phyloP scores from a whole-genome alignment of 2,113 vertebrate genomes.

The Tor tambroides region DNA sequence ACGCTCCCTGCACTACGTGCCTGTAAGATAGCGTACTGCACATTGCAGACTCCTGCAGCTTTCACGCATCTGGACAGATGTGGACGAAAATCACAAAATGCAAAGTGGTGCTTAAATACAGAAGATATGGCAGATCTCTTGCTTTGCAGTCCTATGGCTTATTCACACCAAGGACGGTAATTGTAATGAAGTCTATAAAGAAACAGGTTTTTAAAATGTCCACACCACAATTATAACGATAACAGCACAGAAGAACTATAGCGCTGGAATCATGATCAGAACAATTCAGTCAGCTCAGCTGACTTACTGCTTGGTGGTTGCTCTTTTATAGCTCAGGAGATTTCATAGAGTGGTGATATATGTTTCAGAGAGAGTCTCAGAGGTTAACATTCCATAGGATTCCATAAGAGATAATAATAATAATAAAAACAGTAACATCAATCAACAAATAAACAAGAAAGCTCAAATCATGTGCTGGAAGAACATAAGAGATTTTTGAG shows the following conservation, averaged over 20 bases:
- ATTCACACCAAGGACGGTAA: neutral
- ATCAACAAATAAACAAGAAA: neutral
- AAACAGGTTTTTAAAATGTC: neutral
- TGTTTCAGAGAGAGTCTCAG: neutral
- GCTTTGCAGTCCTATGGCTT: neutral
- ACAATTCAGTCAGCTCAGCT: too few relatives aligned
- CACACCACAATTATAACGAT: neutral
- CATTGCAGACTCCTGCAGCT: slow-evolving; percentile 1
- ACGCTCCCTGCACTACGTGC: neutral
- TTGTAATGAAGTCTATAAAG: neutral
- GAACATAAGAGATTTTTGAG: slow-evolving; percentile 4
- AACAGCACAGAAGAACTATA: neutral
- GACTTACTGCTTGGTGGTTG: neutral
- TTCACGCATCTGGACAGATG: neutral
- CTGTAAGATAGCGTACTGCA: neutral
- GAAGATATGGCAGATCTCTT: neutral
- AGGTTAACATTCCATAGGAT: neutral
- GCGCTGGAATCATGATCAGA: neutral
- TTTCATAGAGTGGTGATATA: neutral
- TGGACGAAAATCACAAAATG: neutral
- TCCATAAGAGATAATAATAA: neutral
- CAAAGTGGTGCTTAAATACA: neutral
- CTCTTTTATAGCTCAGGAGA: neutral
- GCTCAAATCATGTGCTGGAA: neutral
- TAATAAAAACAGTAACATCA: neutral